Conservation (phyloP, 37 sponge, comb jelly and placozoan genomes). For the Tethya wilhelma region DNA sequence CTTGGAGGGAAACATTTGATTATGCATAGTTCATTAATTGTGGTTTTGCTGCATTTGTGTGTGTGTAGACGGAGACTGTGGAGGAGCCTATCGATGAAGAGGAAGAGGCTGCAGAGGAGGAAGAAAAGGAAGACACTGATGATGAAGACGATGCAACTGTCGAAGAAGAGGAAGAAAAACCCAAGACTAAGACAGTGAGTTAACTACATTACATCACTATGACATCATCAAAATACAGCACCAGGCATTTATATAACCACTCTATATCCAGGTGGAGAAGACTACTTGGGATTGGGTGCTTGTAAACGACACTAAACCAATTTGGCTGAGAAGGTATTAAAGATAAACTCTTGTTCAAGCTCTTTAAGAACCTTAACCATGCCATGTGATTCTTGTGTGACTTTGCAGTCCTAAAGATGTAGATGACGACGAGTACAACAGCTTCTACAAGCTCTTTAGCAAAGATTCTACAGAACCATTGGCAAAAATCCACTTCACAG, state of each 20-base stretch:
- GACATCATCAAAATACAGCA: background rate
- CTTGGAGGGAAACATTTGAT: background rate
- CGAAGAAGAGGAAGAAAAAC: slow-evolving; percentile 89
- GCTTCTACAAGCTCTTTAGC: slow-evolving; percentile 91
- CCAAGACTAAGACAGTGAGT: slow-evolving; percentile 87
- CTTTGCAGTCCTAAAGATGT: slow-evolving; percentile 87
- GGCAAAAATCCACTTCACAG: slow-evolving; percentile 95
- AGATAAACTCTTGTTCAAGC: background rate
- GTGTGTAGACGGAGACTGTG: slow-evolving; percentile 76
- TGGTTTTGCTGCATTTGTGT: background rate
- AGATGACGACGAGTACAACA: slow-evolving; percentile 87
- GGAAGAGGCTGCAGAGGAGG: slow-evolving; percentile 66
- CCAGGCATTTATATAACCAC: background rate
- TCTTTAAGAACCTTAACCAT: background rate
- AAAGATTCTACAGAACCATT: slow-evolving; percentile 90
- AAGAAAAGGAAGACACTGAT: slow-evolving; percentile 58
- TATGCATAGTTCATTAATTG: background rate
- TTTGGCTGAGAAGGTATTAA: slow-evolving; percentile 88
- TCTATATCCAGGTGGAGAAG: slow-evolving; percentile 83
- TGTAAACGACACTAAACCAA: slow-evolving; percentile 95
- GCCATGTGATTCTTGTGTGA: background rate
- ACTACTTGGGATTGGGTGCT: slow-evolving; percentile 99
- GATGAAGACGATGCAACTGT: slow-evolving; percentile 47
- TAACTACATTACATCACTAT: no score
- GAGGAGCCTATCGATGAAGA: slow-evolving; percentile 89